phyloP scores from a whole-genome alignment of 2,797 vertebrate genomes.

The Cephalopachus bancanus region DNA sequence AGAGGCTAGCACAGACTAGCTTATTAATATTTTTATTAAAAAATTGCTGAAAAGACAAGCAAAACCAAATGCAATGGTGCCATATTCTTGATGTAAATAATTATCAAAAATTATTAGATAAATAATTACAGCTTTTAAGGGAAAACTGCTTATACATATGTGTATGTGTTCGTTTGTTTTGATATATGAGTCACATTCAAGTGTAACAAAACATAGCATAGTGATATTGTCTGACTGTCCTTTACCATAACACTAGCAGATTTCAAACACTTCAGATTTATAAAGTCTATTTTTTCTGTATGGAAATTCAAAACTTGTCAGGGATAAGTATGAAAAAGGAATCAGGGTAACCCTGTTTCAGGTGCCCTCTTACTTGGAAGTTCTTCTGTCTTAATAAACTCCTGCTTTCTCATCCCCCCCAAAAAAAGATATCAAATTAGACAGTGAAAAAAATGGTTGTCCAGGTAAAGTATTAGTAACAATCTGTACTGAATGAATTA shows the following conservation, averaged over 20 bases:
- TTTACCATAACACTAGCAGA: not conserved
- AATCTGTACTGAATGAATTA: not conserved
- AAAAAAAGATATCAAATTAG: no score
- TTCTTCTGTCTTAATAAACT: no score
- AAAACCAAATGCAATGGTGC: not conserved
- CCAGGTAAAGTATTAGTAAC: not conserved
- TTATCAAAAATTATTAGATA: slow-evolving; percentile 54
- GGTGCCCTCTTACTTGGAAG: no score
- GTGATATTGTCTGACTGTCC: not conserved
- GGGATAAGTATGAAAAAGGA: slow-evolving; percentile 11
- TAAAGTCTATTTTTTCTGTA: not conserved
- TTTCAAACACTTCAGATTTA: not conserved
- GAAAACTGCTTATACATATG: not conserved
- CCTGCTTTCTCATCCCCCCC: no score
- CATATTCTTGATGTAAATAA: slow-evolving; percentile 18
- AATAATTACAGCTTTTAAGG: slow-evolving; percentile 3
- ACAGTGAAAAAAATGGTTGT: not conserved
- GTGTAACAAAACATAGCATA: not conserved
- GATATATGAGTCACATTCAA: not conserved
- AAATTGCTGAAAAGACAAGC: slow-evolving; percentile 34
- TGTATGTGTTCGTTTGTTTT: not conserved
- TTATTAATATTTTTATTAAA: slow-evolving; percentile 58
- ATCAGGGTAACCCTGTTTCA: not conserved
- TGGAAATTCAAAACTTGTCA: slow-evolving; percentile 34
- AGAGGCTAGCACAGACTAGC: slow-evolving; percentile 49